Base-by-base conservation (phyloP, 2,888 invertebrate species). In the Spilosoma lubricipeda region DNA sequence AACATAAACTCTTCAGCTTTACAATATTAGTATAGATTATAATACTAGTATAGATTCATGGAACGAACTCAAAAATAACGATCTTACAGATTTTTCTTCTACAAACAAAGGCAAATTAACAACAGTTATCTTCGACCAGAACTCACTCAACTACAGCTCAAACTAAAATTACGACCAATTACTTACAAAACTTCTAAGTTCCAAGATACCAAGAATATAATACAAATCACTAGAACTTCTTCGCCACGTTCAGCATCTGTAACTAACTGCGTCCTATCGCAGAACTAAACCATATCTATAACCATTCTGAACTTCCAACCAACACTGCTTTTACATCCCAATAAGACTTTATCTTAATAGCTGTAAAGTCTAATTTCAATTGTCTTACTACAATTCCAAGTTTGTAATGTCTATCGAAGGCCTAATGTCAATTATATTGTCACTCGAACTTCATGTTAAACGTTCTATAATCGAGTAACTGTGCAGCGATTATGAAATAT, bases 391-490 rank as follows among this genome's bases (percentile, higher is more conserved):
- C 73, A 76, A 63, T 76, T 52, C 72, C 76, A 80, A 82, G 76
- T 85, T 82, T 81, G 85, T 78, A 78, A 82, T 79, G 67, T 71
- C 74, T 72, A 75, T 76, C 64, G 80, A 77, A 75, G 66, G 77
- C 74, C 82, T 89, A 90, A 91, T 90, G 91, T 90, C 91, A 90
- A 90, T 92, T 90, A 91, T 86, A 92, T 90, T 90, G 91, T 90
- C 90, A 90, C 87, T 86, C 82, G 86, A 82, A 84, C 82, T 86
- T 84, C 84, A 87, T 83, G 86, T 87, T 91, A 90, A 91, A 83
- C 86, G 90, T 82, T 83, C 81, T 84, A 83, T 89, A 89, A 91
- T 91, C 87, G 89, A 89, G 86, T 89, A 84, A 78, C 80, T 64
- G 77, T 82, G 84, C 87, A 80, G 77, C 82, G 86, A 85, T 83